Base-by-base conservation (phyloP, 2,113 vertebrate genomes). In the Labrus mixtus region DNA sequence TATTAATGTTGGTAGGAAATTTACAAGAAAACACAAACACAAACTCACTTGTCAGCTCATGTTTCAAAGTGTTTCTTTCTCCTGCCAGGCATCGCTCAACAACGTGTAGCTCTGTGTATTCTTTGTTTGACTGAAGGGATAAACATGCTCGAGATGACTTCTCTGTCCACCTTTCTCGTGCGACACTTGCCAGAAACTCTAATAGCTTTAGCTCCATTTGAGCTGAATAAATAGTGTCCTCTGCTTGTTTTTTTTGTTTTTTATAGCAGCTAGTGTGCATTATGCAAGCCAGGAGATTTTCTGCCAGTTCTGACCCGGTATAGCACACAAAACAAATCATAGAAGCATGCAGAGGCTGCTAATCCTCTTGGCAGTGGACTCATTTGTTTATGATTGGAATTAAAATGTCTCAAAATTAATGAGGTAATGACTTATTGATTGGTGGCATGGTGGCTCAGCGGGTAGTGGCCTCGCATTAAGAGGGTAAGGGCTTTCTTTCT, bases 401-500 rank as follows among this genome's bases (percentile, higher is more conserved):
- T 19, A 51, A 15, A 48, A 20, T 58, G 79, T 74, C 69, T 79
- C 23, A 36, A 71, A 77, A 79, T 74, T 61, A 86, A 82, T 68
- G 63, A 80, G 69, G 37, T 78, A 73, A 70, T 82, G 73, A 84
- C 79, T 81, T 74, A 79, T 80, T 84, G 83, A 76, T 80, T 54
- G 54, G 45, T n/a, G 0, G 36, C 43, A 17, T 57, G 54, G 55
- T 22, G 66, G 65, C 37, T 59, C 50, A 67, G 39, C 46, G 61
- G 43, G 68, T 59, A 25, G 77, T 33, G 43, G 11, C 59, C 55
- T 76, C 33, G 33, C 70, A 68, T 22, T 13, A 23, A 51, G 57
- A 48, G 23, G 54, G 71, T 48, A 1, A 17, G 4, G 41, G 23
- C 56, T 59, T 62, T 66, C 36, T 59, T 62, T 66, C 36, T 68